Percentiles rank a stretch among this genome's conserved stretches.
phyloP scores from a whole-genome alignment of 2,888 invertebrate species.

The Drosophila ezoana region DNA sequence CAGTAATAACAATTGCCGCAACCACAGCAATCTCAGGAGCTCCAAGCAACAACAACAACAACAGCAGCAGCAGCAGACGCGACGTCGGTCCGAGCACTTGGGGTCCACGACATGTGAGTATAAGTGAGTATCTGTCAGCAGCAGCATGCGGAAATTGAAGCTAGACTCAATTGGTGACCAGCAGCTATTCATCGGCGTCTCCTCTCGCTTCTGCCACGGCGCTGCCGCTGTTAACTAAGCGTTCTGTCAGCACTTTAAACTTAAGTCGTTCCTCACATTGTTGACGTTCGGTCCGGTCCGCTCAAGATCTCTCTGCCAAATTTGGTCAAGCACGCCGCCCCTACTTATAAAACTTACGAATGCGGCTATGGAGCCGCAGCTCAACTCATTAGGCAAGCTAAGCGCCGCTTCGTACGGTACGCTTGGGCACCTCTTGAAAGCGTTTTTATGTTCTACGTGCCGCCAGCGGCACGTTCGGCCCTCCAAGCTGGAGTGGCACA shows the following conservation, averaged over 20 bases:
- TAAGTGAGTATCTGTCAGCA: constrained; percentile 79
- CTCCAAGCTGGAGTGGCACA: constrained; percentile 35
- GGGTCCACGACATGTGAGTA: constrained; percentile 84
- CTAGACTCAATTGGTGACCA: constrained; percentile 27
- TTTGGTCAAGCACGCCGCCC: constrained; percentile 76
- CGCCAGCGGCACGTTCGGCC: constrained; percentile 26
- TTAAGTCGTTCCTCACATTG: constrained; percentile 44
- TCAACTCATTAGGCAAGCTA: constrained; percentile 64
- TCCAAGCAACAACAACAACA: constrained; percentile 25
- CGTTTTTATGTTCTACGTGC: constrained; percentile 57
- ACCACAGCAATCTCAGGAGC: constrained; percentile 46
- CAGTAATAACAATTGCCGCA: constrained; percentile 65
- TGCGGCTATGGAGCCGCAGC: constrained; percentile 12
- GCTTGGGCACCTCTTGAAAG: constrained; percentile 37
- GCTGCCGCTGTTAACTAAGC: constrained; percentile 61
- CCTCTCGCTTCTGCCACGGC: not conserved
- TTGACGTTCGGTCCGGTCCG: constrained; percentile 25
- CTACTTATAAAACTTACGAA: constrained; percentile 60
- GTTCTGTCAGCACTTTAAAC: constrained; percentile 69
- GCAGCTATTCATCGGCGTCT: constrained; percentile 21
- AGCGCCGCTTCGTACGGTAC: constrained; percentile 57
- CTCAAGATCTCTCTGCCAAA: constrained; percentile 54
- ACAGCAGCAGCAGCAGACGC: constrained; percentile 48
- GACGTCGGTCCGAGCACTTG: constrained; percentile 79
- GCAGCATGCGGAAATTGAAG: constrained; percentile 39